Base-by-base conservation (phyloP, 1,140 invertebrate species). In the Xylocopa sonorina region DNA sequence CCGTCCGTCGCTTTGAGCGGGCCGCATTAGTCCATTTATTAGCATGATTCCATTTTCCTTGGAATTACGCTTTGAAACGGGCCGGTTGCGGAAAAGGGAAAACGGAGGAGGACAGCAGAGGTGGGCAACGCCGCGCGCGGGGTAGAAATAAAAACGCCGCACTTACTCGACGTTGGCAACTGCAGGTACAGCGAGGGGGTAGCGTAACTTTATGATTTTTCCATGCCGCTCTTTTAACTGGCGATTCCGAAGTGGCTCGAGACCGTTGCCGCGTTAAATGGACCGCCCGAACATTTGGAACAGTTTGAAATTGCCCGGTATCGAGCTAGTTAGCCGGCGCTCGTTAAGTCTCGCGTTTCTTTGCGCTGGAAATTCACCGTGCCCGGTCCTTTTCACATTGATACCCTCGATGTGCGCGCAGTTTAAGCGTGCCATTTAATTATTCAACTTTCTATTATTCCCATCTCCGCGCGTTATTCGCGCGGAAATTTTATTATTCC, bases 21-120 rank as follows among this genome's bases (percentile, higher is more conserved):
- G 29, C 12, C 24, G 43, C 50, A 57, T 83, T 80, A 68, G 51
- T 48, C 73, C 66, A 80, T 50, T 84, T 84, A 80, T 84, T 84
- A 84, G 60, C 62, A 76, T 60, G 66, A 80, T 84, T 80, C 34
- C 64, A 51, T 69, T 51, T 80, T 38, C 62, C 24, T 60, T 66
- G 48, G 48, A 53, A 75, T 71, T 71, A 72, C 34, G 29, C 50
- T 66, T 68, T 66, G 57, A 57, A 69, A 57, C 34, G 21, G 41
- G 34, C 12, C 24, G 16, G n/a, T 34, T 18, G 32, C 21, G 3
- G 34, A 79, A 60, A 68, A 60, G 51, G 14, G n/a, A 27, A 41
- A 24, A 58, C 3, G 12, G 3, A 16, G 12, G 21, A 34, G 1
- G 1, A 32, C 16, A 57, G 7, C 6, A n/a, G 48, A 14, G 2